Evolutionary conservation across 1,140 invertebrate genomes (phyloP).

Genomic region (Neodiprion fabricii): DNA sequence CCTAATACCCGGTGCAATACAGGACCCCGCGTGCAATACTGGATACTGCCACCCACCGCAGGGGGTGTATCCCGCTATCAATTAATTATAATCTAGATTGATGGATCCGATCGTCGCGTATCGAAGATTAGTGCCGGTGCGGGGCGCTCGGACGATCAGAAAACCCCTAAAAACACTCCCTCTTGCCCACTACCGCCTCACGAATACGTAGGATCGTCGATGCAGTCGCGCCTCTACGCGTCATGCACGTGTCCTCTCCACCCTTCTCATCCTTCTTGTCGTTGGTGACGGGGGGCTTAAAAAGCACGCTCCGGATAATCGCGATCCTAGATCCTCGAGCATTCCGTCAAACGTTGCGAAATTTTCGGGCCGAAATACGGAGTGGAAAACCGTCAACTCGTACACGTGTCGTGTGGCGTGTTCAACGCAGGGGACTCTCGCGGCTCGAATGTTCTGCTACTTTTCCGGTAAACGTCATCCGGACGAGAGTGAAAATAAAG

Average conservation of each 20-base stretch:
- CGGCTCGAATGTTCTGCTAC: no score
- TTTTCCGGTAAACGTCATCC: not conserved
- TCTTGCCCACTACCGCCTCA: not conserved
- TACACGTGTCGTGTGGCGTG: no score
- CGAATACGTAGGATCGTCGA: not conserved
- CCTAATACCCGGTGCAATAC: constrained; percentile 61
- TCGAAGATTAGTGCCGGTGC: constrained; percentile 58
- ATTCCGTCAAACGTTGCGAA: no score
- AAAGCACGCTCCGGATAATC: not conserved
- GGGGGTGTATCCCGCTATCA: constrained; percentile 55
- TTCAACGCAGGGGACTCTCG: no score
- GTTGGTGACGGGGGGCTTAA: not conserved
- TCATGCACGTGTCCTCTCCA: not conserved
- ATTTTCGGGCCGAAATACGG: no score
- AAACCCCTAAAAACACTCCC: not conserved
- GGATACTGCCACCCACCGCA: constrained; percentile 44
- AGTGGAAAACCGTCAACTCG: no score
- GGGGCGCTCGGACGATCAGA: not conserved
- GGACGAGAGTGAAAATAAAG: not conserved
- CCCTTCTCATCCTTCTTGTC: not conserved
- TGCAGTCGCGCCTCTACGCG: not conserved
- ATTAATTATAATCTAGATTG: constrained; percentile 65
- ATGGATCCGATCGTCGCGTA: constrained; percentile 58
- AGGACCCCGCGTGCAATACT: constrained; percentile 37
- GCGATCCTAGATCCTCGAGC: not conserved